A percentile compares a stretch with the other conserved stretches of the same genome.
phyloP scores from a whole-genome alignment of 2,113 vertebrate species.

The Labrus mixtus region DNA sequence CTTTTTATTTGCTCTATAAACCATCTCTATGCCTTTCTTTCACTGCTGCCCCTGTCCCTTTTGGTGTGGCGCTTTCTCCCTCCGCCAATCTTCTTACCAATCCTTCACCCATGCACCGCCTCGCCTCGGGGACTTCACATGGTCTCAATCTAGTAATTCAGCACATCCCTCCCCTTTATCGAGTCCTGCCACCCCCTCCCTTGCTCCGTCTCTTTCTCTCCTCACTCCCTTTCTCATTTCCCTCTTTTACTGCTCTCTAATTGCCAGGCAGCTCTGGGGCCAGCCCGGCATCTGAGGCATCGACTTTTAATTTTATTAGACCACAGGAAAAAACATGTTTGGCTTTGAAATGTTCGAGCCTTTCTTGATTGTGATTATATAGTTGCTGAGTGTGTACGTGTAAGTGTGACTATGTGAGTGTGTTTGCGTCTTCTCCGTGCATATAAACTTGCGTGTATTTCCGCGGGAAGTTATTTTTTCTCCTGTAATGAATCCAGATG shows the following conservation, averaged over 20 bases:
- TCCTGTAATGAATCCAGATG: conserved; percentile 85
- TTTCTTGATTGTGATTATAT: conserved; percentile 83
- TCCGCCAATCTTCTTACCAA: conserved; percentile 49
- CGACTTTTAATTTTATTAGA: conserved; percentile 87
- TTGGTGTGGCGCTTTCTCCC: conserved; percentile 17
- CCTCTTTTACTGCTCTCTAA: conserved; percentile 85
- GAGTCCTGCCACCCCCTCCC: conserved; percentile 31
- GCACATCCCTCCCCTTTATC: conserved; percentile 80
- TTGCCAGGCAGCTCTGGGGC: conserved; percentile 81
- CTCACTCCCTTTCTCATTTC: conserved; percentile 73
- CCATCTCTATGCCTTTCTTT: not conserved
- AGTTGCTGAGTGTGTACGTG: conserved; percentile 56
- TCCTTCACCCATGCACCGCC: conserved; percentile 48
- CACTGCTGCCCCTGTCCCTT: not conserved
- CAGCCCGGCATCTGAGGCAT: conserved; percentile 78
- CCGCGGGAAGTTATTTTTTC: conserved; percentile 76
- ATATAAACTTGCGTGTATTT: conserved; percentile 53
- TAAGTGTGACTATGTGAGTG: conserved; percentile 20
- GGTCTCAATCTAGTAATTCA: conserved; percentile 90
- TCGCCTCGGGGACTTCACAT: conserved; percentile 85
- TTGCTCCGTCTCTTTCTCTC: conserved; percentile 16
- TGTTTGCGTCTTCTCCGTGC: conserved; percentile 22
- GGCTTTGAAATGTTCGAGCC: conserved; percentile 86
- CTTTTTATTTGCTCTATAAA: not conserved
- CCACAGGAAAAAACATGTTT: conserved; percentile 89